Percentiles rank a stretch among this genome's conserved stretches.
Conservation (phyloP, 2,113 vertebrate genomes). For the Dromaius novaehollandiae region DNA sequence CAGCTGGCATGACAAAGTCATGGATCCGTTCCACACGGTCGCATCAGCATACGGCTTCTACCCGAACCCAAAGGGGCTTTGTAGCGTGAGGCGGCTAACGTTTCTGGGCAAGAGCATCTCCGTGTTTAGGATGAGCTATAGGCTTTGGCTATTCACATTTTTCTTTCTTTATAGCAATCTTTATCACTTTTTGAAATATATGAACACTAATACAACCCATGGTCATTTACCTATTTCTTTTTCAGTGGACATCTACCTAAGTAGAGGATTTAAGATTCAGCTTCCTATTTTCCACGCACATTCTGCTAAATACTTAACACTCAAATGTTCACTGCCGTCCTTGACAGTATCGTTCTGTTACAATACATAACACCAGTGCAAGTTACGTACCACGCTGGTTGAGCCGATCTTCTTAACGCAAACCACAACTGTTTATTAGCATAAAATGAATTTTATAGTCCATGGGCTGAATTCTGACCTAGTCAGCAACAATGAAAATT, state of each 20-base stretch:
- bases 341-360: not conserved
- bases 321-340: not conserved
- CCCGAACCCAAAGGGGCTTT: not conserved
- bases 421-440: not conserved
- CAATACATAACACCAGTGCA: not conserved
- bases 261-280: not conserved
- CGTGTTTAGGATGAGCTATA: not conserved
- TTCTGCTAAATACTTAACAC: not conserved
- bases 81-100: rapidly evolving
- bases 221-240: not conserved
- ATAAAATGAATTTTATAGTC: not conserved
- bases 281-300: not conserved
- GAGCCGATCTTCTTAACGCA: not conserved
- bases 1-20: not conserved
- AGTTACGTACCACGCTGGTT: not conserved
- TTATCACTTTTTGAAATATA: not conserved
- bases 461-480: rapidly evolving
- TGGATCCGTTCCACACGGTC: not conserved
- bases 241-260: not conserved
- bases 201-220: not conserved
- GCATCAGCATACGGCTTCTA: not conserved
- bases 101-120: not conserved
- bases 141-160: not conserved
- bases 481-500: not conserved
- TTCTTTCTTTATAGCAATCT: not conserved